Percentiles rank a stretch among this genome's conserved stretches.
phyloP scores from a whole-genome alignment of 2,113 vertebrate genomes.

The Prionailurus bengalensis region DNA sequence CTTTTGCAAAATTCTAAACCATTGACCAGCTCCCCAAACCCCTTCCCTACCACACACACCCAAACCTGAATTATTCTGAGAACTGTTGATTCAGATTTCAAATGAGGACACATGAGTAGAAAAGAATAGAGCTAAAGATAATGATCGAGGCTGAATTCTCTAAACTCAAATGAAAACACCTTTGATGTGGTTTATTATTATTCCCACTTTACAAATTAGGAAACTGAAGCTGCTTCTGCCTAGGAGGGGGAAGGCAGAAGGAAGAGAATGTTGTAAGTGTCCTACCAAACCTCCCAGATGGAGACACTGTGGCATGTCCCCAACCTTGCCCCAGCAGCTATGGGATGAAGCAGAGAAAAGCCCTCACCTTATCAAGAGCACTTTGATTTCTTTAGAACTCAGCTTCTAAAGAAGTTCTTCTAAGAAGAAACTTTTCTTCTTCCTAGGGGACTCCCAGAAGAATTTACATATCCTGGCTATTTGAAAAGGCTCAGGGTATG shows the following conservation, averaged over 20 bases:
- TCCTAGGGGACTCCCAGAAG: neutral
- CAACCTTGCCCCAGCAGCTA: rapidly evolving
- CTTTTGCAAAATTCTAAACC: neutral
- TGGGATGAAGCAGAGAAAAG: neutral
- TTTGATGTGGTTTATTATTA: neutral
- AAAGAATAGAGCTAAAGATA: neutral
- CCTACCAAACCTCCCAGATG: rapidly evolving
- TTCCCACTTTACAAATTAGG: neutral
- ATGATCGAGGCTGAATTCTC: neutral
- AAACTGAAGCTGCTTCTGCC: neutral
- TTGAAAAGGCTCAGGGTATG: neutral
- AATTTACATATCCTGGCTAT: neutral
- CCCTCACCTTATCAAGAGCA: rapidly evolving
- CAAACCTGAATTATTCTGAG: constrained; percentile 23
- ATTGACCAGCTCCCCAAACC: neutral
- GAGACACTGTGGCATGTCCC: neutral
- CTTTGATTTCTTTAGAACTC: neutral
- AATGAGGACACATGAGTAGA: neutral
- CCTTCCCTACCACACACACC: too few relatives aligned
- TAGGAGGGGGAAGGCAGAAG: neutral
- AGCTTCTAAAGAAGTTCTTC: neutral
- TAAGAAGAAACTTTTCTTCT: neutral
- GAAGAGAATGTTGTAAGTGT: too few relatives aligned
- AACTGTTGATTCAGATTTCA: constrained; percentile 35
- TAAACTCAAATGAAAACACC: neutral